phyloP scores from a whole-genome alignment of 2,113 vertebrate genomes.

The Podarcis raffonei region DNA sequence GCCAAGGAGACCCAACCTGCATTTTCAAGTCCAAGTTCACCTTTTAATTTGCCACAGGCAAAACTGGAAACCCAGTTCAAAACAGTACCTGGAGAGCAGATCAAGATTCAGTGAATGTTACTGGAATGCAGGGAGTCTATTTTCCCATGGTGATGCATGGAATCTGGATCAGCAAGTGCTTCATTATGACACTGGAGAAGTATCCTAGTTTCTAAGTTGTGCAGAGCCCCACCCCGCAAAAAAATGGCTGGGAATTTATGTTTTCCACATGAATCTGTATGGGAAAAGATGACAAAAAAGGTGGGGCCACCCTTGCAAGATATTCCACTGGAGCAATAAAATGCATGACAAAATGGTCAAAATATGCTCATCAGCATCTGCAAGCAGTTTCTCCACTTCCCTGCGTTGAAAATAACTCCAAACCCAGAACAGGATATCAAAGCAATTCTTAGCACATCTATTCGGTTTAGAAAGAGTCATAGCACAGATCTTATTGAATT shows the following conservation, averaged over 20 bases:
- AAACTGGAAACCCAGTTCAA: background rate
- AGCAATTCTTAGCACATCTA: constrained; percentile 54
- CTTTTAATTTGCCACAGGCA: background rate
- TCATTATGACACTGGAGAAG: background rate
- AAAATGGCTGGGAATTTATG: constrained; percentile 26
- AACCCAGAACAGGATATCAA: constrained; percentile 44
- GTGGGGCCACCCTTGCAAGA: constrained; percentile 32
- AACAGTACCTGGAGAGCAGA: background rate
- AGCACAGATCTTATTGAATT: constrained; percentile 39
- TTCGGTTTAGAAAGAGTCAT: constrained; percentile 35
- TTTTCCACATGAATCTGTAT: constrained; percentile 31
- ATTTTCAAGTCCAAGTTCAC: background rate
- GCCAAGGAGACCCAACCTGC: background rate
- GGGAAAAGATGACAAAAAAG: constrained; percentile 41
- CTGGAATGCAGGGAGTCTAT: background rate
- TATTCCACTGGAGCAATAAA: constrained; percentile 46
- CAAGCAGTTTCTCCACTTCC: constrained; percentile 46
- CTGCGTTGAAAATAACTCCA: background rate
- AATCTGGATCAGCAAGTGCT: background rate
- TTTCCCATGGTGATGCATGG: background rate
- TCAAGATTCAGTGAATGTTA: too few relatives aligned
- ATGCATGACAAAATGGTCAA: constrained; percentile 37
- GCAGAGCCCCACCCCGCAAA: constrained; percentile 10
- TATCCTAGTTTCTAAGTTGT: constrained; percentile 3
- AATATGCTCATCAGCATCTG: constrained; percentile 59